Conservation (phyloP, 2,797 vertebrate genomes). For the Sparus aurata region DNA sequence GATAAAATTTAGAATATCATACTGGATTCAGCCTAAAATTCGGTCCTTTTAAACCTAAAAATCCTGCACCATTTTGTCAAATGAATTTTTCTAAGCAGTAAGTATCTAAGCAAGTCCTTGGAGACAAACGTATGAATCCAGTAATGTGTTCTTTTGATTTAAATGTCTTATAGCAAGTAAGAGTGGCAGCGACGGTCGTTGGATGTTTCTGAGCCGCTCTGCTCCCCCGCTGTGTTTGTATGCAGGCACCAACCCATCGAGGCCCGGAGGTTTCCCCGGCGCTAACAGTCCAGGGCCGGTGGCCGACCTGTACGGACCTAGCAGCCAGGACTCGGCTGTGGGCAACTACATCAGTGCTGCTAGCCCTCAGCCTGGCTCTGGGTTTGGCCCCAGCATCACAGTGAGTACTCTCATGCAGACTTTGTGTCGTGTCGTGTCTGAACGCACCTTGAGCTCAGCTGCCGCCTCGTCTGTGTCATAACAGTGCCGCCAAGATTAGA, state of each 20-base stretch:
- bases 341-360: slow-evolving; percentile 91
- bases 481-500: slow-evolving; percentile 48
- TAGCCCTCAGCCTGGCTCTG: slow-evolving; percentile 97
- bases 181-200: background rate
- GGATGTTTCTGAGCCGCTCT: slow-evolving; percentile 88
- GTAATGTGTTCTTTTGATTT: slow-evolving; percentile 75
- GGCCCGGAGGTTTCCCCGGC: slow-evolving; percentile 96
- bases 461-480: slow-evolving; percentile 43
- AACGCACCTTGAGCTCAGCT: slow-evolving; percentile 38
- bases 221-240: slow-evolving; percentile 89
- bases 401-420: slow-evolving; percentile 84
- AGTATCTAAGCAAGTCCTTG: slow-evolving; percentile 35
- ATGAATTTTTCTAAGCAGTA: slow-evolving; percentile 29
- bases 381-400: slow-evolving; percentile 95
- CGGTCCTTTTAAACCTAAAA: slow-evolving; percentile 25
- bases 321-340: slow-evolving; percentile 97
- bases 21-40: slow-evolving; percentile 88
- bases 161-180: slow-evolving; percentile 22
- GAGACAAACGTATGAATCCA: slow-evolving; percentile 74
- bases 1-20: slow-evolving; percentile 94
- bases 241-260: slow-evolving; percentile 95
- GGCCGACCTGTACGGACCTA: slow-evolving; percentile 95
- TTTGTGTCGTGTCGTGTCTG: slow-evolving; percentile 1
- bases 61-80: slow-evolving; percentile 38
- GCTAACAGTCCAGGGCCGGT: slow-evolving; percentile 98